Evolutionary conservation across 2,797 vertebrate species (phyloP).

Genomic region (Potorous gilbertii): DNA sequence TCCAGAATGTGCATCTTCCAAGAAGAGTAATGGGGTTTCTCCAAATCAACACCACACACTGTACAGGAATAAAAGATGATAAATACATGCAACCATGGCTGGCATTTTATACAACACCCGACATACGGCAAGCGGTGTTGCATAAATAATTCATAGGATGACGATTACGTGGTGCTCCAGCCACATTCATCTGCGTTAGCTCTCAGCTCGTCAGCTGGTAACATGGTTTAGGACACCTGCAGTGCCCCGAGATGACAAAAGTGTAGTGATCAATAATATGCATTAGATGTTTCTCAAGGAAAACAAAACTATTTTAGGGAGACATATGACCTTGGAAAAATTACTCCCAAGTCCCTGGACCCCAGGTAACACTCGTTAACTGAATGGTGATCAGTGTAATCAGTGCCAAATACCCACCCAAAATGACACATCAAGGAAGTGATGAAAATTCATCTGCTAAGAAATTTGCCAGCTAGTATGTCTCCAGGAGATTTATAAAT

Average conservation of each 20-base stretch:
- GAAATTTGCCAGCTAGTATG: slow-evolving; percentile 13
- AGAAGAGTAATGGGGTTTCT: slow-evolving; percentile 49
- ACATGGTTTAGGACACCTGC: slow-evolving; percentile 8
- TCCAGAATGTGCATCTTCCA: slow-evolving; percentile 20
- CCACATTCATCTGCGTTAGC: slow-evolving; percentile 59
- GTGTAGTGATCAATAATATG: slow-evolving; percentile 1
- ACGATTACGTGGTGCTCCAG: slow-evolving; percentile 52
- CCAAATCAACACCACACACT: slow-evolving; percentile 41
- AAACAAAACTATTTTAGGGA: slow-evolving; percentile 26
- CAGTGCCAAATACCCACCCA: not conserved
- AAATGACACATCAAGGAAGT: not conserved
- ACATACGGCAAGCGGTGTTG: slow-evolving; percentile 46
- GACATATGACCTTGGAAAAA: slow-evolving; percentile 41
- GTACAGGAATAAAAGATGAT: slow-evolving; percentile 56
- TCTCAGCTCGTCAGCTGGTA: slow-evolving; percentile 36
- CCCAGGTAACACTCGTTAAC: slow-evolving; percentile 11
- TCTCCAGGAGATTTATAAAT: not conserved
- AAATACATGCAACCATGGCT: slow-evolving; percentile 26
- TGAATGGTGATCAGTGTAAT: not conserved
- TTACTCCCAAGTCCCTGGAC: slow-evolving; percentile 24
- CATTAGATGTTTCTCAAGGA: slow-evolving; percentile 34
- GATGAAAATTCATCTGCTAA: not conserved
- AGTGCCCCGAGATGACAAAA: not conserved
- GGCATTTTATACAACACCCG: slow-evolving; percentile 59
- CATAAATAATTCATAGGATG: slow-evolving; percentile 70